A percentile compares a stretch with the other conserved stretches of the same genome.
phyloP scores from a whole-genome alignment of 2,797 vertebrate species.

The Alouatta caraya region DNA sequence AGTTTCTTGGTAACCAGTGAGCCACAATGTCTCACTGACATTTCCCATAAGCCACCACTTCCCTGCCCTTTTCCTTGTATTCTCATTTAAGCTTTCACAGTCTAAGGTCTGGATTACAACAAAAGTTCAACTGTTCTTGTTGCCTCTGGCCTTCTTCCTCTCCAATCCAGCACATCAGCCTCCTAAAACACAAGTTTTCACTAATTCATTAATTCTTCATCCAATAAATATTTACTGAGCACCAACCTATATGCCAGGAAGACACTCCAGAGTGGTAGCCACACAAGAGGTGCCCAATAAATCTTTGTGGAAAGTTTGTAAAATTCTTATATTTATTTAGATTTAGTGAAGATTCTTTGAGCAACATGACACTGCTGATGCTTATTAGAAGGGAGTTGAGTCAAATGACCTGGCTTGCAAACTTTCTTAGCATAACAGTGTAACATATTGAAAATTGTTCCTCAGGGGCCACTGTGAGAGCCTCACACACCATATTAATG shows the following conservation, averaged over 20 bases:
- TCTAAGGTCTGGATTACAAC: background rate
- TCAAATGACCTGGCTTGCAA: background rate
- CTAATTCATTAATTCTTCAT: background rate
- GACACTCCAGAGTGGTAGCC: background rate
- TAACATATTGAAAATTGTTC: constrained; percentile 48
- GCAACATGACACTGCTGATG: background rate
- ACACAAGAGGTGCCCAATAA: background rate
- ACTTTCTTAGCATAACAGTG: constrained; percentile 8
- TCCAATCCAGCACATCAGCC: background rate
- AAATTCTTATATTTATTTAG: background rate
- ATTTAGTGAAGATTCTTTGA: constrained; percentile 7
- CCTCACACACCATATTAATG: constrained; percentile 34
- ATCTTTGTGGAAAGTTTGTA: background rate
- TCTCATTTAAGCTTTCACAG: background rate
- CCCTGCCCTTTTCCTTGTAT: background rate
- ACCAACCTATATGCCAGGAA: background rate
- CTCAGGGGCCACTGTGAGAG: background rate
- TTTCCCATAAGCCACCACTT: background rate
- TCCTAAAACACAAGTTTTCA: background rate
- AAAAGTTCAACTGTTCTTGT: background rate
- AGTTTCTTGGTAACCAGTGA: background rate
- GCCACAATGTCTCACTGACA: background rate
- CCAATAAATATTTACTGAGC: background rate
- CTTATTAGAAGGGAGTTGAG: background rate
- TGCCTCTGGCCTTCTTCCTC: background rate